Percentiles rank a stretch among this genome's conserved stretches.
phyloP scores from a whole-genome alignment of 2,888 invertebrate species.

The Pyrgus malvae region DNA sequence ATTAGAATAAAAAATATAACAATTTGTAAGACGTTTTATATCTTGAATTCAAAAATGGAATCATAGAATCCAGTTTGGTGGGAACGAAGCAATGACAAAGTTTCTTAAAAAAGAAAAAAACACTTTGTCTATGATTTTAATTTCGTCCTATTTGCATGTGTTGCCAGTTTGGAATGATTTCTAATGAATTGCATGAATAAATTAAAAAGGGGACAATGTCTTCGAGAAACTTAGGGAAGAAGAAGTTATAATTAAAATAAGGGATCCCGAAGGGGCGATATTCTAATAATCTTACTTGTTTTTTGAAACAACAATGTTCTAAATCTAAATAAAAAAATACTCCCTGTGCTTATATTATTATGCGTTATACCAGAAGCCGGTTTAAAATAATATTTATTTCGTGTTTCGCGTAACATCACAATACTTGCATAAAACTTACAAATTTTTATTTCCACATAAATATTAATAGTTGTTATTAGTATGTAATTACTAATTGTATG shows the following conservation, averaged over 20 bases:
- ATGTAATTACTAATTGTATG: too few relatives aligned
- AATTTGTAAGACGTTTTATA: constrained; percentile 29
- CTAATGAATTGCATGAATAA: constrained; percentile 71
- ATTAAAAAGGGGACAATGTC: constrained; percentile 73
- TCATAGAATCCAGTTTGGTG: constrained; percentile 58
- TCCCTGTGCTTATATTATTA: too few relatives aligned
- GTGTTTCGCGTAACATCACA: too few relatives aligned
- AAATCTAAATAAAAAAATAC: neutral
- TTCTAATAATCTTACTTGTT: neutral
- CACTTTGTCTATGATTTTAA: constrained; percentile 69
- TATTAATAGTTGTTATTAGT: too few relatives aligned
- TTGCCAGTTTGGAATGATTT: constrained; percentile 56
- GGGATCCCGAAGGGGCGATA: constrained; percentile 52
- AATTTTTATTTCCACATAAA: too few relatives aligned
- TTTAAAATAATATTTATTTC: too few relatives aligned
- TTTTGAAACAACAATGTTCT: constrained; percentile 1
- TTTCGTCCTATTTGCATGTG: constrained; percentile 66
- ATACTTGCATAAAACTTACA: too few relatives aligned
- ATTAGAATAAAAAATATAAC: constrained; percentile 24
- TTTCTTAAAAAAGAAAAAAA: constrained; percentile 48
- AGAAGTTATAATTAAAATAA: constrained; percentile 74
- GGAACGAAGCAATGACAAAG: constrained; percentile 67
- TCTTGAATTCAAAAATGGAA: constrained; percentile 41
- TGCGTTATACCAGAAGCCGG: too few relatives aligned
- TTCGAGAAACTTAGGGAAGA: constrained; percentile 63